These are phyloP conservation scores for Syngnathoides biaculeatus DNA, from an alignment of 2,113 vertebrate genomes.

Conservation along the genomic window DNA sequence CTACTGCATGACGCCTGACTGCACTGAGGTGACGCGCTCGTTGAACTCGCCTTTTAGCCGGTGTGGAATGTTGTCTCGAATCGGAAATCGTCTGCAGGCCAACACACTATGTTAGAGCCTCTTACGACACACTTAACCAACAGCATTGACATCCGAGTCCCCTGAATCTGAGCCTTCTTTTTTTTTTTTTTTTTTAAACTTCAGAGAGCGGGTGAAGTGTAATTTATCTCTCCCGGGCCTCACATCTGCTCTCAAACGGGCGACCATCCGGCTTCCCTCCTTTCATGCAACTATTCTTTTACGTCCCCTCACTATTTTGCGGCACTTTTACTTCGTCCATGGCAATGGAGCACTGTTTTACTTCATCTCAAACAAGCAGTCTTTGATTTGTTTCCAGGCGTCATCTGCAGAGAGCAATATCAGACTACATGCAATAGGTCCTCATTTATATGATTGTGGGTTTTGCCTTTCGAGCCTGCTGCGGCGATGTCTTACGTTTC, in stretches of 20 bases:
- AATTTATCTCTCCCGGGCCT: conserved; percentile 24
- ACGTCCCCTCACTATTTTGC: conserved; percentile 38
- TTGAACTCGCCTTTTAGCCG: conserved; percentile 8
- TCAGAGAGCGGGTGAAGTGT: background rate
- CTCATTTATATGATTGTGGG: conserved; percentile 2
- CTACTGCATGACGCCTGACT: conserved; percentile 47
- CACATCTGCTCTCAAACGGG: conserved; percentile 4
- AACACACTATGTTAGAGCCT: conserved; percentile 32
- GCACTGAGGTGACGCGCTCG: conserved; percentile 29
- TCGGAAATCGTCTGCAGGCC: conserved; percentile 14
- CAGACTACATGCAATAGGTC: conserved; percentile 29
- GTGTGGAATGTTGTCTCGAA: conserved; percentile 1
- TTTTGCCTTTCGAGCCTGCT: conserved; percentile 21
- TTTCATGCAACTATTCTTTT: conserved; percentile 29
- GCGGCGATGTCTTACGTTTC: conserved; percentile 39
- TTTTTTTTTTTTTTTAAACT: conserved; percentile 9
- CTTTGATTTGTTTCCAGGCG: background rate
- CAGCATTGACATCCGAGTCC: background rate
- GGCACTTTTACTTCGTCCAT: conserved; percentile 44
- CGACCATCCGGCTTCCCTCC: background rate
- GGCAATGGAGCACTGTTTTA: background rate
- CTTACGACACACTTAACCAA: background rate
- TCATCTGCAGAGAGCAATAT: conserved; percentile 44
- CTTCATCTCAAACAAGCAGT: background rate
- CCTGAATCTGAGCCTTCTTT: background rate